Percentiles rank a stretch among this genome's conserved stretches.
Conservation (phyloP, 2,888 invertebrate species). For the Tetragonula carbonaria region DNA sequence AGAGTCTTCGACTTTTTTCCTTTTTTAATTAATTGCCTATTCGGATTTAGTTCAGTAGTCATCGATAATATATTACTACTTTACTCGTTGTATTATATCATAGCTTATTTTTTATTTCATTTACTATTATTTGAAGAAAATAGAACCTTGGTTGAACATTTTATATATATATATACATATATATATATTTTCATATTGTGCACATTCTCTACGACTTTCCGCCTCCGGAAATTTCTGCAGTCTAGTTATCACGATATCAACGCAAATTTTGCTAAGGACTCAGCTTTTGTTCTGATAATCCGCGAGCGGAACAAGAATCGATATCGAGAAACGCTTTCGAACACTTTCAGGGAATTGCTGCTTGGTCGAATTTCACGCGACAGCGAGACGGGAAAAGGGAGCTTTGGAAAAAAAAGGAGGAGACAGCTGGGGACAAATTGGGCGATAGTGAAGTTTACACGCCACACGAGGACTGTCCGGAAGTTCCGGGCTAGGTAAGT, state of each 20-base stretch:
- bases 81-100: too few relatives aligned
- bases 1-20: background rate
- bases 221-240: too few relatives aligned
- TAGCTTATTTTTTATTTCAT: too few relatives aligned
- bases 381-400: background rate
- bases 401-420: background rate
- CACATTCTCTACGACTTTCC: too few relatives aligned
- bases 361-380: constrained; percentile 3
- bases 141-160: too few relatives aligned
- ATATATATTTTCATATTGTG: too few relatives aligned
- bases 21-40: background rate
- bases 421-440: constrained; percentile 10
- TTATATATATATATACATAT: too few relatives aligned
- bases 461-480: constrained; percentile 50
- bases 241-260: background rate
- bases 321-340: background rate
- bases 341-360: constrained; percentile 7
- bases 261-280: background rate
- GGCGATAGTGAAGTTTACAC: constrained; percentile 45
- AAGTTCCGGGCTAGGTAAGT: constrained; percentile 45
- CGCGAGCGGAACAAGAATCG: background rate
- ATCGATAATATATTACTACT: too few relatives aligned
- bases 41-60: background rate
- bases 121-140: too few relatives aligned
- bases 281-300: background rate